Base-by-base conservation (phyloP, 2,888 invertebrate species). In the Scaeva pyrastri region DNA sequence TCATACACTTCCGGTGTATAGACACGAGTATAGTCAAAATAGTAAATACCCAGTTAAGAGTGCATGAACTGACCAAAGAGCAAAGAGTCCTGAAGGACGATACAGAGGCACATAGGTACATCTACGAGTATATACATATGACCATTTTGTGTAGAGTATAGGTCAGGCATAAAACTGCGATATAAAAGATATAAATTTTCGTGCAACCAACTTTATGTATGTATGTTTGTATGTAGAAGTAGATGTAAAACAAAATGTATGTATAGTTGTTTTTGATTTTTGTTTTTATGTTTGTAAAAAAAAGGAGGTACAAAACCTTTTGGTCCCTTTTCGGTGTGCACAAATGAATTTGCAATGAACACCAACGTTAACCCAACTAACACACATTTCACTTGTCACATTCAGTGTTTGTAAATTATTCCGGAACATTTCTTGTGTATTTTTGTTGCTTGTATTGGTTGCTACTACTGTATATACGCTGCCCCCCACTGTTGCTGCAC, bases 291-390 rank as follows among this genome's bases (percentile, higher is more conserved):
- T 36, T 43, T n/a, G 43, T 43, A 41, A 31, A 31, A 31, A 31
- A 31, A 31, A 31, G 21, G 21, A 41, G n/a, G 64, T 26, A 0
- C 1, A 19, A 10, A 31, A 19, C 21, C 36, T 31, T 56, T 71
- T 48, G 23, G 70, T 43, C 74, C 23, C 66, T 74, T 64, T 58
- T 55, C 50, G 52, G 41, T 72, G 52, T 68, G 43, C 48, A 68
- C 62, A 85, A 77, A 85, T 85, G 85, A 85, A 85, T 85, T 85
- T 81, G 85, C 85, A 85, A 81, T 85, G 85, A 85, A 85, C 81
- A 85, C 76, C 81, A 76, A 76, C 72, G 81, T 81, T 85, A 81
- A 85, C 58, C 80, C 80, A 77, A 85, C 85, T 85, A 85, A 85
- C 85, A 81, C 80, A 85, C 85, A 85, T 85, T 85, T 85, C 81